Conservation (phyloP, 1,140 invertebrate genomes). For the Chionoecetes opilio region DNA sequence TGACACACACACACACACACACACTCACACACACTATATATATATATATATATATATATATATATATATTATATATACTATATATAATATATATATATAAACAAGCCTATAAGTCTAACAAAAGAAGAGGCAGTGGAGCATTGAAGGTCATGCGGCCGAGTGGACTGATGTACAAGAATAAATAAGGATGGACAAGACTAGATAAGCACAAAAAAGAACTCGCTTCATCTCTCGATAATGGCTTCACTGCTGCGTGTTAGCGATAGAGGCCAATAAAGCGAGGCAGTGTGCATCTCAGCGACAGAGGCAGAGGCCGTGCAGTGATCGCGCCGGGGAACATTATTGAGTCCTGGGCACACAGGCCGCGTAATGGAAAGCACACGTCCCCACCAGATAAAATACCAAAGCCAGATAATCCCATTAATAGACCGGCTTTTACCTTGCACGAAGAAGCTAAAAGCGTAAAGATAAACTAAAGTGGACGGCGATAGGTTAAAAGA, state of each 20-base stretch:
- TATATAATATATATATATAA: too few species aligned
- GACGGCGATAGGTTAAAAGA: not conserved
- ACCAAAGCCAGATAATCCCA: conserved; percentile 5
- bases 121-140: too few species aligned
- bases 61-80: too few species aligned
- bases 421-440: conserved; percentile 14
- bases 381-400: conserved; percentile 2
- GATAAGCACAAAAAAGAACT: not conserved
- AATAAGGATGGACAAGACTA: not conserved
- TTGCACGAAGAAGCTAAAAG: not conserved
- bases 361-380: not conserved
- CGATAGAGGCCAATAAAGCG: not conserved
- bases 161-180: not conserved
- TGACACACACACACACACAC: too few species aligned
- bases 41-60: too few species aligned
- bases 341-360: not conserved
- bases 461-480: conserved; percentile 30
- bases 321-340: not conserved
- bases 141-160: not conserved
- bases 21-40: too few species aligned
- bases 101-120: too few species aligned
- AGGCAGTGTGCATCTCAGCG: not conserved
- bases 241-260: not conserved
- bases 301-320: not conserved
- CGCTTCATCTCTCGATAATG: not conserved